A percentile compares a stretch with the other conserved stretches of the same genome.
Evolutionary conservation across 2,113 vertebrate genomes (phyloP).

Genomic region (Cyrtonyx montezumae): DNA sequence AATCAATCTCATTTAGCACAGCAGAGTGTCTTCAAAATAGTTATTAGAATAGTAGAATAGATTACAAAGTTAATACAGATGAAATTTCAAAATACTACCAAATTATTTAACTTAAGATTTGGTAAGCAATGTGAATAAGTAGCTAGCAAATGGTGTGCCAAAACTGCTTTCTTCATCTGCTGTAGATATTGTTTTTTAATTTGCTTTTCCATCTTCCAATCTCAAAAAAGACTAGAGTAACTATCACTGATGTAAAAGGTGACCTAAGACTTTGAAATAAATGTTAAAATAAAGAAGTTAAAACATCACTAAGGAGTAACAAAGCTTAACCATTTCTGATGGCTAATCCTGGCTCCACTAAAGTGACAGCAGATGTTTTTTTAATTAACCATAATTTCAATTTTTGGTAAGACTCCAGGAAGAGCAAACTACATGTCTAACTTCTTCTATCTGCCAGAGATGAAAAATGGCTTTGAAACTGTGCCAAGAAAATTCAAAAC

Average conservation of each 20-base stretch:
- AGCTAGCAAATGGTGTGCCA: neutral
- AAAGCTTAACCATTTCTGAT: neutral
- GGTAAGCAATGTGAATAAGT: neutral
- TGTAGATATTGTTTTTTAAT: neutral
- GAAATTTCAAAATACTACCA: neutral
- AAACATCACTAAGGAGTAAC: neutral
- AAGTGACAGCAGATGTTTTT: neutral
- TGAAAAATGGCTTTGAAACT: conserved; percentile 16
- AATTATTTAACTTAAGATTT: neutral
- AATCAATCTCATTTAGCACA: neutral
- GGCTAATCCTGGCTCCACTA: neutral
- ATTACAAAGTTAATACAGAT: neutral
- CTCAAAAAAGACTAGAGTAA: neutral
- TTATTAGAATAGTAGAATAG: neutral
- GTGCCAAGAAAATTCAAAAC: neutral
- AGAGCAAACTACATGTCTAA: neutral
- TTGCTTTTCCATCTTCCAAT: neutral
- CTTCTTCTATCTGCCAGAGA: neutral
- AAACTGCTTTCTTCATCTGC: neutral
- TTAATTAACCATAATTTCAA: neutral
- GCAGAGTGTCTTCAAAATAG: neutral
- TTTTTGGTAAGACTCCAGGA: neutral
- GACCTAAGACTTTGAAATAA: neutral
- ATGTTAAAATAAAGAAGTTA: neutral
- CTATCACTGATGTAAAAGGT: neutral